Evolutionary conservation across 2,113 vertebrate genomes (phyloP).

Genomic region (Anas platyrhynchos): DNA sequence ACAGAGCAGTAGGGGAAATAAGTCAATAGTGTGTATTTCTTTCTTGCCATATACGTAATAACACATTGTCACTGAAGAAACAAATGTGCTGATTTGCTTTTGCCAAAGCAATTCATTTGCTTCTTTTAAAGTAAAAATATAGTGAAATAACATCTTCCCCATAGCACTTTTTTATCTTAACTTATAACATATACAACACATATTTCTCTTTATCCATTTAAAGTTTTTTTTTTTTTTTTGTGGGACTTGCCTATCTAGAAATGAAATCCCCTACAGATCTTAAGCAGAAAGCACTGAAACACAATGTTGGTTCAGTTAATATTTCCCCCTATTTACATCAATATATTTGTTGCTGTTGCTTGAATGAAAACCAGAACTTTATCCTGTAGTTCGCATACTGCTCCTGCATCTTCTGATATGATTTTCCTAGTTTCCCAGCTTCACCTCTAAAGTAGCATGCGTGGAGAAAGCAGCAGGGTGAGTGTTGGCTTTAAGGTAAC

Average conservation of each 20-base stretch:
- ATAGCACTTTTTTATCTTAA: background rate
- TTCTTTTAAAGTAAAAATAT: background rate
- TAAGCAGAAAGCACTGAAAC: background rate
- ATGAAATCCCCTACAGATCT: background rate
- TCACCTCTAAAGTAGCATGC: fast-evolving
- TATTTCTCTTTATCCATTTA: background rate
- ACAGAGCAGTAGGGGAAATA: background rate
- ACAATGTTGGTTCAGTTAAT: background rate
- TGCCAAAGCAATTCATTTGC: background rate
- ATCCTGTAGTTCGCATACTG: background rate
- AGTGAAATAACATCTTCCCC: background rate
- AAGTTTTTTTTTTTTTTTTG: background rate
- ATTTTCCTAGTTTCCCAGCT: background rate
- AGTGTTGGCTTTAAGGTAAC: background rate
- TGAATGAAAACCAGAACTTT: background rate
- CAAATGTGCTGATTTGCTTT: background rate
- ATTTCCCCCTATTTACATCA: background rate
- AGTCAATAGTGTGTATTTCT: background rate
- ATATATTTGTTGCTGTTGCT: background rate
- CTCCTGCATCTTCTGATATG: background rate
- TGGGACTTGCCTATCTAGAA: background rate
- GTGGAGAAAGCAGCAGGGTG: background rate
- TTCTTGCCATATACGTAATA: background rate
- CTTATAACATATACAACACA: background rate
- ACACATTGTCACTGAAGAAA: background rate